These are phyloP conservation scores for Hypsopygia costalis DNA, from an alignment of 2,888 invertebrate genomes.

Conservation along the genomic window DNA sequence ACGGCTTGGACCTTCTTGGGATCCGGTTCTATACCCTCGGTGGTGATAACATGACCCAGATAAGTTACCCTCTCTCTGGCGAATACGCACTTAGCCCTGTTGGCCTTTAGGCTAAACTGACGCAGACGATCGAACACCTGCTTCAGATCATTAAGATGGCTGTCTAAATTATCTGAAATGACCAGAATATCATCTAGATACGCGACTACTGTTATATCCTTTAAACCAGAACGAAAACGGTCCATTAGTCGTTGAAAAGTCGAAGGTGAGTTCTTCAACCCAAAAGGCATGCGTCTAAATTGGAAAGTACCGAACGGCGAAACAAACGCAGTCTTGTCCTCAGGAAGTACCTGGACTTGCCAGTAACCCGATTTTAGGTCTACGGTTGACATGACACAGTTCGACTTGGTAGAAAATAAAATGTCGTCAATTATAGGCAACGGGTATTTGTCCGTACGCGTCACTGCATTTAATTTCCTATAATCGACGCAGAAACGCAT, in stretches of 20 bases:
- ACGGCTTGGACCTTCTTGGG: constrained; percentile 20
- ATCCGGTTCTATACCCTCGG: constrained; percentile 16
- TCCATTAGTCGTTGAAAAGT: not conserved
- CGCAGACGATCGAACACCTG: not conserved
- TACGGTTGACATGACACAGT: not conserved
- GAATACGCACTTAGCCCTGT: not conserved
- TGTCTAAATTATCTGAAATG: not conserved
- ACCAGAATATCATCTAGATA: not conserved
- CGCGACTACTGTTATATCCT: not conserved
- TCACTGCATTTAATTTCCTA: not conserved
- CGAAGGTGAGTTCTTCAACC: not conserved
- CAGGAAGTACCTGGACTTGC: not conserved
- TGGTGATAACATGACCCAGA: constrained; percentile 19
- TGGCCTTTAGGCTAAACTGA: not conserved
- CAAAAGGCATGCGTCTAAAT: not conserved
- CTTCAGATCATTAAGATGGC: not conserved
- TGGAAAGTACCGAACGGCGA: not conserved
- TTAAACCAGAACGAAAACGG: not conserved
- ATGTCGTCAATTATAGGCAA: not conserved
- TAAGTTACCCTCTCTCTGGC: constrained; percentile 10
- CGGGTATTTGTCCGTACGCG: not conserved
- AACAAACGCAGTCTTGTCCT: not conserved
- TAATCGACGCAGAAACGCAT: not conserved
- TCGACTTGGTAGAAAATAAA: not conserved
- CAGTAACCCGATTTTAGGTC: not conserved